Evolutionary conservation across 2,888 invertebrate genomes (phyloP).

Genomic region (Chironomus tentans): DNA sequence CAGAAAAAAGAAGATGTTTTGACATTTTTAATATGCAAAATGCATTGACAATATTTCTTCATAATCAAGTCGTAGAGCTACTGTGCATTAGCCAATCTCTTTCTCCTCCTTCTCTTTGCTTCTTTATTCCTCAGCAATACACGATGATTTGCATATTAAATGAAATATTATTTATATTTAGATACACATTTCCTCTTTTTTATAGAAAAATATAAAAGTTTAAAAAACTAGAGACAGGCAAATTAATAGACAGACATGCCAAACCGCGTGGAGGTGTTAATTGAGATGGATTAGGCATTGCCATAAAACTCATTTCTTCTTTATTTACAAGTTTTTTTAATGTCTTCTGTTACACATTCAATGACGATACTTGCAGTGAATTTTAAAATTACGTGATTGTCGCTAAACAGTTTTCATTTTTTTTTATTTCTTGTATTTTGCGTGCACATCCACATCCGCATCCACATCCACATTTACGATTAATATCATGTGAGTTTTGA

Average conservation of each 20-base stretch:
- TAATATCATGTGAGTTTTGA: too few relatives aligned
- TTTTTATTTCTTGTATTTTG: too few relatives aligned
- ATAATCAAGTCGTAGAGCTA: background rate
- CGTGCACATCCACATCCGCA: too few relatives aligned
- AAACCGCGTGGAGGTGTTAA: background rate
- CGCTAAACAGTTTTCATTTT: too few relatives aligned
- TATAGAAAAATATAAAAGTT: background rate
- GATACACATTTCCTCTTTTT: background rate
- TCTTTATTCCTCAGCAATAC: too few relatives aligned
- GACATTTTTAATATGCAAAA: background rate
- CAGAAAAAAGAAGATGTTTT: too few relatives aligned
- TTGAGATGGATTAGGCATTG: background rate
- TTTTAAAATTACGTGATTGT: too few relatives aligned
- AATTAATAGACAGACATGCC: too few relatives aligned
- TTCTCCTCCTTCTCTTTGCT: background rate
- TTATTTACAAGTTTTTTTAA: background rate
- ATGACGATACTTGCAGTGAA: background rate
- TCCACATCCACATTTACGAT: too few relatives aligned
- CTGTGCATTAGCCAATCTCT: background rate
- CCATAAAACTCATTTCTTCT: background rate
- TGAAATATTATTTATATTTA: too few relatives aligned
- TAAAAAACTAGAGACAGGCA: background rate
- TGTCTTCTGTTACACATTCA: background rate
- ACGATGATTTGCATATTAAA: too few relatives aligned
- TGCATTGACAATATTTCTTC: conserved; percentile 22